Conservation (phyloP, 2,888 invertebrate species). For the Dynastes tityus region DNA sequence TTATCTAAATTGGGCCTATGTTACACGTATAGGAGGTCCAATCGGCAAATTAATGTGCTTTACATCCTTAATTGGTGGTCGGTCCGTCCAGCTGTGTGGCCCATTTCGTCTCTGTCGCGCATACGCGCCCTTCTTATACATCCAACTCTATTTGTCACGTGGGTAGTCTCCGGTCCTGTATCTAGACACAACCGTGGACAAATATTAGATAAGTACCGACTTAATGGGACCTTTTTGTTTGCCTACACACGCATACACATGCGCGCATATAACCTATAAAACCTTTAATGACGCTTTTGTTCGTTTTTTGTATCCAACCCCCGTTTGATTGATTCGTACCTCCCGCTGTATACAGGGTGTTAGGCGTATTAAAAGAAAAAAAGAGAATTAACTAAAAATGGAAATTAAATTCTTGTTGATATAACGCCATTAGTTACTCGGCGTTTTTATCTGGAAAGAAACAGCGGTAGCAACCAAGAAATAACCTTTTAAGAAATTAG, state of each 20-base stretch:
- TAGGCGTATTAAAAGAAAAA: not conserved
- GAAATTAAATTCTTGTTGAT: conserved; percentile 1
- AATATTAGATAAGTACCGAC: conserved; percentile 70
- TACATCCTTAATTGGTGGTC: conserved; percentile 70
- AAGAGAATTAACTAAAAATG: not conserved
- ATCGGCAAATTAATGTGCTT: conserved; percentile 71
- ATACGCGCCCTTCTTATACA: conserved; percentile 27
- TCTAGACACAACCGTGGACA: conserved; percentile 69
- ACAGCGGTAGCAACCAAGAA: conserved; percentile 18
- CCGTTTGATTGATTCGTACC: conserved; percentile 35
- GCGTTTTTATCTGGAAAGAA: conserved; percentile 33
- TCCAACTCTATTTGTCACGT: conserved; percentile 60
- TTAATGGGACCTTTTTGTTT: conserved; percentile 70
- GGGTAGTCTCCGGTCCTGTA: conserved; percentile 61
- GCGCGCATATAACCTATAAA: conserved; percentile 56
- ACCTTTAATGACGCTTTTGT: conserved; percentile 67
- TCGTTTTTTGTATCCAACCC: conserved; percentile 58
- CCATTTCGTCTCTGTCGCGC: conserved; percentile 58
- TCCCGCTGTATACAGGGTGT: conserved; percentile 6
- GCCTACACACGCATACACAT: no score
- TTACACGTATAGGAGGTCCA: conserved; percentile 69
- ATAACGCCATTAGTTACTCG: conserved; percentile 18
- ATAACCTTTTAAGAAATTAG: not conserved
- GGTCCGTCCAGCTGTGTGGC: conserved; percentile 69
- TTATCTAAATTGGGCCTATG: conserved; percentile 54